Evolutionary conservation across 1,140 invertebrate genomes (phyloP), one percentile per base, ranked within the genome.

Genomic region (Hyposmocoma kahamanoa): DNA sequence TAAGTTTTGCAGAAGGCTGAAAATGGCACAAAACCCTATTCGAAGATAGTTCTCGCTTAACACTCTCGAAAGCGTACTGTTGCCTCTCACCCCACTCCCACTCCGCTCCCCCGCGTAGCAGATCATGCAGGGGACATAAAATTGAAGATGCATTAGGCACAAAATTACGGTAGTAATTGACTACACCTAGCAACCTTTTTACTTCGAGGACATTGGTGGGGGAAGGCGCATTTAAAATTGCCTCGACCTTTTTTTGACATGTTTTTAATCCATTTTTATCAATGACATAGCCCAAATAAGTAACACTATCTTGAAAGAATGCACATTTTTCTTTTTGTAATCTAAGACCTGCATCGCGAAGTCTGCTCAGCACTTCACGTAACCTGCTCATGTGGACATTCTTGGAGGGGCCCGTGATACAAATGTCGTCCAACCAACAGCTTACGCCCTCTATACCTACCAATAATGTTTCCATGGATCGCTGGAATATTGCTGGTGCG

Each of bases 121-220:
- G 18, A 5, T 30, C 24, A 19, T 32, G 11, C 6, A 45, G 9
- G 4, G 43, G 43, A 21, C 15, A 50, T 22, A 74, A 47, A 11
- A 64, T 30, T 24, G 47, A 56, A 11, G 51, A 61, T 9, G 28
- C 18, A 17, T 34, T 22, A 3, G 17, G 39, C 13, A 85, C 42
- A 54, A 81, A 87, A 49, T 55, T 64, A 5, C 59, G 58, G 54
- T 87, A 87, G 59, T 72, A 83, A 45, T 82, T 84, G 1, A 86
- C 42, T n/a, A 83, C 42, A 0, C 79, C 84, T 5, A 79, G 18
- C 52, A 77, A 84, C 6, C 61, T 42, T 28, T 62, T 30, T 4
- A 82, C 19, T 26, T 69, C 28, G n/a, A 42, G 47, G 9, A 59
- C 39, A 43, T 72, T 62, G 17, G 8, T 50, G n/a, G 81, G 69